Evolutionary conservation across 2,113 vertebrate species (phyloP).

Genomic region (Myotis davidii): DNA sequence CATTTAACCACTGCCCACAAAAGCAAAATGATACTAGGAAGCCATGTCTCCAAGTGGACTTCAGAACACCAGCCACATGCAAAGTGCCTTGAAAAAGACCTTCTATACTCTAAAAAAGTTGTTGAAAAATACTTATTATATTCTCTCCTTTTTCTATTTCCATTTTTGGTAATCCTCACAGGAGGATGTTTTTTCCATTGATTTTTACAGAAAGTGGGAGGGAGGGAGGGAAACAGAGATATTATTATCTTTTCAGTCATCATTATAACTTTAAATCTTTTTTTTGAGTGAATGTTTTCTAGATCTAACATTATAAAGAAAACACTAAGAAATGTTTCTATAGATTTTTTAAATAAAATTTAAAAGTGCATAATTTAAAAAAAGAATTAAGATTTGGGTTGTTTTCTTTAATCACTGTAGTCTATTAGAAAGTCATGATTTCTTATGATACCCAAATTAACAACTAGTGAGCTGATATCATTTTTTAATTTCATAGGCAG

Average conservation of each 20-base stretch:
- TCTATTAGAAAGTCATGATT: background rate
- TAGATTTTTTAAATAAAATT: background rate
- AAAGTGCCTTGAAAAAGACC: too few relatives aligned
- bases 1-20: background rate
- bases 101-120: background rate
- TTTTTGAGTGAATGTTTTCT: rapidly evolving
- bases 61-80: rapidly evolving
- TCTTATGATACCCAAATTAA: background rate
- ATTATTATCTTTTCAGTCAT: rapidly evolving
- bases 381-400: background rate
- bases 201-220: too few relatives aligned
- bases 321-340: background rate
- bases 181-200: too few relatives aligned
- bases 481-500: background rate
- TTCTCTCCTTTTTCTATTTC: background rate
- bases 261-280: background rate
- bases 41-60: rapidly evolving
- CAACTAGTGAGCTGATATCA: background rate
- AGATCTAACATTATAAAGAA: background rate
- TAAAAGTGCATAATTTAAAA: background rate
- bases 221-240: too few relatives aligned
- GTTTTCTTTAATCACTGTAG: background rate
- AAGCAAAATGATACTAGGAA: rapidly evolving
- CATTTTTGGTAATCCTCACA: too few relatives aligned
- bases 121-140: background rate